A percentile compares a stretch with the other conserved stretches of the same genome.
Conservation (phyloP, 2,888 invertebrate species). For the Synanthedon vespiformis region DNA sequence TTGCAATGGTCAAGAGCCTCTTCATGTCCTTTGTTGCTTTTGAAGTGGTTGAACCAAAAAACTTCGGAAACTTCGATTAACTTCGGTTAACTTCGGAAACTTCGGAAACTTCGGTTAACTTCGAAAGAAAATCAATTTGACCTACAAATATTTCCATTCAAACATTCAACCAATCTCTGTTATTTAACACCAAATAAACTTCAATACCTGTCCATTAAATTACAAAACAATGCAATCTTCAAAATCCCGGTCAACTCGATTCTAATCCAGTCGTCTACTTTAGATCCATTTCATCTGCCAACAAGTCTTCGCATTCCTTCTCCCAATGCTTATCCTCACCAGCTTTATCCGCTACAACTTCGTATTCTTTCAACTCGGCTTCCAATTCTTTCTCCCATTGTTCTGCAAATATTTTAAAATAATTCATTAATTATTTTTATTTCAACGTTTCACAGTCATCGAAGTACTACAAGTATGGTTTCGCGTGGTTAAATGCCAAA, state of each 20-base stretch:
- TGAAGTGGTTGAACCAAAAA: too few relatives aligned
- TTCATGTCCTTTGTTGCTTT: too few relatives aligned
- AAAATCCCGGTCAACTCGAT: not conserved
- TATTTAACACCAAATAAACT: not conserved
- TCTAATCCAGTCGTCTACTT: conserved; percentile 33
- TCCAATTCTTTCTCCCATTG: conserved; percentile 98
- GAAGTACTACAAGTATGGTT: too few relatives aligned
- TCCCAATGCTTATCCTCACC: conserved; percentile 74
- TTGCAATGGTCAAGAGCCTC: too few relatives aligned
- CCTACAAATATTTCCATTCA: not conserved
- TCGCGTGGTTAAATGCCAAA: too few relatives aligned
- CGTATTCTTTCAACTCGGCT: conserved; percentile 94
- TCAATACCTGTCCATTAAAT: not conserved
- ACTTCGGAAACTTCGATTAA: too few relatives aligned
- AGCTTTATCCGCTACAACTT: conserved; percentile 77
- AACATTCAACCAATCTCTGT: not conserved
- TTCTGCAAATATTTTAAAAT: conserved; percentile 67
- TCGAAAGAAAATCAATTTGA: too few relatives aligned
- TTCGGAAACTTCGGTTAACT: too few relatives aligned
- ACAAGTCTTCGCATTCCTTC: conserved; percentile 77
- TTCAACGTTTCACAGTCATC: too few relatives aligned
- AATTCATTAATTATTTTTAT: not conserved
- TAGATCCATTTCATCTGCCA: conserved; percentile 72
- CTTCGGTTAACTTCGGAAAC: too few relatives aligned
- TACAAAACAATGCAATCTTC: not conserved